Evolutionary conservation across 2,797 vertebrate genomes (phyloP), one percentile per base, ranked within the genome.

Genomic region (Caiman crocodilus): DNA sequence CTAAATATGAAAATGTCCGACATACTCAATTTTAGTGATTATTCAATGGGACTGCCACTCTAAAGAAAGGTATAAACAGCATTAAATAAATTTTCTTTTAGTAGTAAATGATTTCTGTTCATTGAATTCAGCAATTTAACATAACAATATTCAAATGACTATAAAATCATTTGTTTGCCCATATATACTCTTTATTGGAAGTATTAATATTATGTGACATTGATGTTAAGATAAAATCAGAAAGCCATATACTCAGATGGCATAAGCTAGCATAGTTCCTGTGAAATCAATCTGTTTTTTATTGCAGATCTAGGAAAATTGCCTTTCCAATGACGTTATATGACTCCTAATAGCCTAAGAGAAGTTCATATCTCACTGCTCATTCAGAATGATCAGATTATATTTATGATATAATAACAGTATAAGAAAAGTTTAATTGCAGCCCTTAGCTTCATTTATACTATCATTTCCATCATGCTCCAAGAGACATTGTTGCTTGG

Each of bases 351-450:
- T 94, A 69, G 78, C 87, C 8, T 77, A 74, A 84, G 50, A 81
- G 71, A 88, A 84, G 82, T 92, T 94, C 42, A 56, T 64, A 73
- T 17, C 15, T 89, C 30, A 10, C 56, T 55, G 28, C 80, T 94
- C 25, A 76, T 91, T 92, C 30, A 64, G 20, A 71, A 77, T 58
- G 61, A 11, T 35, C 12, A 84, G 58, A 85, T 87, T 81, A 23
- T 26, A 32, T 77, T 94, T 95, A 86, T 79, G 1, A 3, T 60
- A 64, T 79, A 83, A 71, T 67, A 89, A 75, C 69, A 71, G 12
- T 60, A 85, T 28, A 71, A 90, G 87, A 17, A 23, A 78, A 35
- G 85, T 88, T 25, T 81, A 83, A 87, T 84, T 83, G 18, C 50
- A 82, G 69, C 14, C 57, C 67, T 87, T 73, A 82, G 6, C 5